Conservation (phyloP, 2,888 invertebrate genomes). For the Villa cingulata region DNA sequence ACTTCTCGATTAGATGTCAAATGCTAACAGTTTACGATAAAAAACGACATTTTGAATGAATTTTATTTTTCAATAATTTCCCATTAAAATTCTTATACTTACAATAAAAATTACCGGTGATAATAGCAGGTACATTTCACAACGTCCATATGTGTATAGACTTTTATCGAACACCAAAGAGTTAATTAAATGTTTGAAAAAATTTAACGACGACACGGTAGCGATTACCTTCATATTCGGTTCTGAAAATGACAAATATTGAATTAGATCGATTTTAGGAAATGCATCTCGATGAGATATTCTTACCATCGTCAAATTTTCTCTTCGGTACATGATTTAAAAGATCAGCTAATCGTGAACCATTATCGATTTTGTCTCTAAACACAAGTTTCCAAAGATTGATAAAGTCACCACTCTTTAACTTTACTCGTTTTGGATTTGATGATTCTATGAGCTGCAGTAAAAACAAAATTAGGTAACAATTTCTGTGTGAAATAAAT, state of each 20-base stretch:
- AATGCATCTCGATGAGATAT: too few species aligned
- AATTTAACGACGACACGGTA: conserved; percentile 35
- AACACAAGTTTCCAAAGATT: conserved; percentile 42
- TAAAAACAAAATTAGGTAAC: conserved; percentile 10
- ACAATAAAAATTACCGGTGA: conserved; percentile 49
- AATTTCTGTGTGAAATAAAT: neutral
- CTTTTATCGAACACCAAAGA: conserved; percentile 46
- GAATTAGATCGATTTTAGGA: too few species aligned
- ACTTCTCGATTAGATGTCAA: conserved; percentile 43
- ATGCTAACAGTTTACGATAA: conserved; percentile 29
- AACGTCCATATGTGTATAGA: conserved; percentile 43
- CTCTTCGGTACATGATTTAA: conserved; percentile 39
- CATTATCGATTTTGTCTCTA: conserved; percentile 45
- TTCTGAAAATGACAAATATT: conserved; percentile 27
- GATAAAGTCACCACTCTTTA: conserved; percentile 45
- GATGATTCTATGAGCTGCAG: conserved; percentile 33
- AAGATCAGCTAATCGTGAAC: conserved; percentile 40
- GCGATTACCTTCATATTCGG: conserved; percentile 47
- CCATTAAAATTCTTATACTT: conserved; percentile 19
- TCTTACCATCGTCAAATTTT: conserved; percentile 37
- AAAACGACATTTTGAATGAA: neutral
- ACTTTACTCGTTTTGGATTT: conserved; percentile 34
- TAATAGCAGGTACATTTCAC: conserved; percentile 48
- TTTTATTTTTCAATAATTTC: too few species aligned
- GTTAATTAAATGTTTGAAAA: conserved; percentile 49